Conservation (phyloP, 2,113 vertebrate genomes). For the Chaetodon trifascialis region DNA sequence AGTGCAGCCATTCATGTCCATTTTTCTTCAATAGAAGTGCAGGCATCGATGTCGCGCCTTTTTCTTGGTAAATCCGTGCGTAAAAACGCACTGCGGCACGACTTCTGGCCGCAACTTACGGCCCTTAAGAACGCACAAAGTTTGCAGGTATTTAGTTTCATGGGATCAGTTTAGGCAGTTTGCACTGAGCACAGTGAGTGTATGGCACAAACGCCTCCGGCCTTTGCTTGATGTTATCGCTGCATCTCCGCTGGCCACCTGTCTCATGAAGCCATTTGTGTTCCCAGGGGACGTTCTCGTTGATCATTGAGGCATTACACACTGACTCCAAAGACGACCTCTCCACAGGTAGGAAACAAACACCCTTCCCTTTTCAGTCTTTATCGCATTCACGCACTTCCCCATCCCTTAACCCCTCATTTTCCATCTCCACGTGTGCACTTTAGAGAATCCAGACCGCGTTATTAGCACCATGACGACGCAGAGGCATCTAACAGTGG, state of each 20-base stretch:
- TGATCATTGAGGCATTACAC: slow-evolving; percentile 97
- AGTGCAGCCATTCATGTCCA: slow-evolving; percentile 64
- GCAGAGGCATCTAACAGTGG: slow-evolving; percentile 94
- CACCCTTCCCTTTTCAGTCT: not conserved
- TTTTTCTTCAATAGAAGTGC: not conserved
- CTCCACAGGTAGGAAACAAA: slow-evolving; percentile 88
- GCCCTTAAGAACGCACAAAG: not conserved
- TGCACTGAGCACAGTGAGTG: slow-evolving; percentile 22
- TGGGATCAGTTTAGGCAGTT: slow-evolving; percentile 25
- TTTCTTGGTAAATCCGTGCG: slow-evolving; percentile 51
- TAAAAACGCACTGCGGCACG: slow-evolving; percentile 48
- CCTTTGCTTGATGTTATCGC: slow-evolving; percentile 63
- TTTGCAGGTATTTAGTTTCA: not conserved
- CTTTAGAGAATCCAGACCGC: slow-evolving; percentile 91
- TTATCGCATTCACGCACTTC: not conserved
- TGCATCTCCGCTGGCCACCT: slow-evolving; percentile 73
- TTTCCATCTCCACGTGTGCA: not conserved
- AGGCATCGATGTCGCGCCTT: slow-evolving; percentile 52
- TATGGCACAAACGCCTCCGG: slow-evolving; percentile 49
- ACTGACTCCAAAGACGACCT: slow-evolving; percentile 95
- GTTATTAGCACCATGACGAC: slow-evolving; percentile 96
- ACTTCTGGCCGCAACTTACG: not conserved
- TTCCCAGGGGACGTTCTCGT: slow-evolving; percentile 95
- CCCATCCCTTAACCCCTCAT: not conserved
- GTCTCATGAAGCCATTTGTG: slow-evolving; percentile 72